Evolutionary conservation across 1,140 invertebrate genomes (phyloP).

Genomic region (Antheraea pernyi): DNA sequence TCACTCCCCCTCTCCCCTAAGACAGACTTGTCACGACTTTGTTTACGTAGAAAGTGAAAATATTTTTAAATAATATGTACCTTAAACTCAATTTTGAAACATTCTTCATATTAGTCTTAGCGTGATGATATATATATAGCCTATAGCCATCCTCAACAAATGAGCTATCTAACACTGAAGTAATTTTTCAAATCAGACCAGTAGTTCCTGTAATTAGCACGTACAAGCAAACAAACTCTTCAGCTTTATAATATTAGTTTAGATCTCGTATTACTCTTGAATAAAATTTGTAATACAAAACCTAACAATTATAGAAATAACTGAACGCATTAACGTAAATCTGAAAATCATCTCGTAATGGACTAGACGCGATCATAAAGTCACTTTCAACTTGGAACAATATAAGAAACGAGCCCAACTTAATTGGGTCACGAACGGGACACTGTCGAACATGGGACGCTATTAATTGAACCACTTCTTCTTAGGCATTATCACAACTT

Average conservation of each 20-base stretch:
- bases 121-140: no score
- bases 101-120: no score
- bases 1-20: no score
- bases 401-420: constrained; percentile 42
- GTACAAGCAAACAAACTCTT: no score
- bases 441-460: constrained; percentile 49
- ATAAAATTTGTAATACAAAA: neutral
- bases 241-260: neutral
- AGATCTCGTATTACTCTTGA: neutral
- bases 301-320: neutral
- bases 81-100: no score
- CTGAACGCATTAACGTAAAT: neutral
- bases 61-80: no score
- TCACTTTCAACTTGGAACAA: constrained; percentile 29
- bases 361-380: constrained; percentile 24
- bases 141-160: no score
- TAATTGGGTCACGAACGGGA: constrained; percentile 63
- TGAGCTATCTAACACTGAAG: no score
- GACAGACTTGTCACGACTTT: no score
- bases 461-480: constrained; percentile 58
- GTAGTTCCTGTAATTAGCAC: no score
- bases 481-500: constrained; percentile 39
- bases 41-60: no score
- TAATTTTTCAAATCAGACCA: no score
- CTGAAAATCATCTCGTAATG: constrained; percentile 9